A percentile compares a stretch with the other conserved stretches of the same genome.
Conservation (phyloP, 2,113 vertebrate species). For the Progne subis region DNA sequence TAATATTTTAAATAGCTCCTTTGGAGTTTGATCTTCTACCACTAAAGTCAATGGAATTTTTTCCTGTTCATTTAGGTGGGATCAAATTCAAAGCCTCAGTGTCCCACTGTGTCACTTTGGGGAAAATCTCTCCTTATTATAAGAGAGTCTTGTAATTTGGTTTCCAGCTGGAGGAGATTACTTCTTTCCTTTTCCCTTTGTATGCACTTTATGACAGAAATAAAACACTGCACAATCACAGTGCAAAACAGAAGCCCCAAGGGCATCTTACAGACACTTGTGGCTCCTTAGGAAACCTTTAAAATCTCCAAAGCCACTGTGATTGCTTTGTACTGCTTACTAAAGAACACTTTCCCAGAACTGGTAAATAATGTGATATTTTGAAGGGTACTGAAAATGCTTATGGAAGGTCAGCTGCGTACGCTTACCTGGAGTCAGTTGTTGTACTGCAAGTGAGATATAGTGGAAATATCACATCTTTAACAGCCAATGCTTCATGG, state of each 20-base stretch:
- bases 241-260: conserved; percentile 56
- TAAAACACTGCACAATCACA: conserved; percentile 42
- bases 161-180: conserved; percentile 56
- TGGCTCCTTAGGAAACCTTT: conserved; percentile 48
- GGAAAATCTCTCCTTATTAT: conserved; percentile 53
- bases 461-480: neutral
- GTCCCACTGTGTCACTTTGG: conserved; percentile 48
- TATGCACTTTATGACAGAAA: conserved; percentile 38
- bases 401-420: conserved; percentile 19
- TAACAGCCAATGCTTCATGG: neutral
- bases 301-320: conserved; percentile 44
- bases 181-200: conserved; percentile 39
- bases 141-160: conserved; percentile 35
- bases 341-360: conserved; percentile 23
- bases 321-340: conserved; percentile 38
- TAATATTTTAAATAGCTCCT: conserved; percentile 1
- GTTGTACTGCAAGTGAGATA: neutral
- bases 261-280: conserved; percentile 36
- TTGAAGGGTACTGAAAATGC: conserved; percentile 29
- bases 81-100: conserved; percentile 45
- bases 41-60: neutral
- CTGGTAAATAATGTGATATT: conserved; percentile 52
- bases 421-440: neutral
- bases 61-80: conserved; percentile 37
- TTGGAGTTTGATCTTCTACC: neutral